phyloP scores from a whole-genome alignment of 2,797 vertebrate genomes.

The Chromis chromis region DNA sequence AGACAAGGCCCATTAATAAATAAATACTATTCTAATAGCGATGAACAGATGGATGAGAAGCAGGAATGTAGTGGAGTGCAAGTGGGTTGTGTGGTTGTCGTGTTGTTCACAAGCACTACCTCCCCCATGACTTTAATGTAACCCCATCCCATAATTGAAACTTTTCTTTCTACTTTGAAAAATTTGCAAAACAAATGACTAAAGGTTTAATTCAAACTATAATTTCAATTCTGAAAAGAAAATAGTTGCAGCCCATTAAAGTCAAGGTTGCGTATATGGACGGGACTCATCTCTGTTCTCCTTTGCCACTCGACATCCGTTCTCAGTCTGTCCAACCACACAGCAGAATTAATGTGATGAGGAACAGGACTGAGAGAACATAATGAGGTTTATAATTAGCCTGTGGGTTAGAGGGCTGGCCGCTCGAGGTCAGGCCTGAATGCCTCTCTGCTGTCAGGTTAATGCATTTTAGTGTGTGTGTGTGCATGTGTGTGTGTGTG shows the following conservation, averaged over 20 bases:
- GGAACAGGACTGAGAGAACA: constrained; percentile 60
- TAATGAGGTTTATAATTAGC: constrained; percentile 85
- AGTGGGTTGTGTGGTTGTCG: too few relatives aligned
- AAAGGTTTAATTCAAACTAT: neutral
- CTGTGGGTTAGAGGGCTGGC: constrained; percentile 68
- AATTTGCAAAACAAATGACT: neutral
- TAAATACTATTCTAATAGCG: neutral
- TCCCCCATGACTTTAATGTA: neutral
- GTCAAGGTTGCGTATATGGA: neutral
- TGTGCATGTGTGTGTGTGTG: constrained; percentile 15
- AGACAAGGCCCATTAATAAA: neutral
- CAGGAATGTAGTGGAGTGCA: too few relatives aligned
- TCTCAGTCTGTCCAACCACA: constrained; percentile 47
- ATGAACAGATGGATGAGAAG: neutral
- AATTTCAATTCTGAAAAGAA: neutral
- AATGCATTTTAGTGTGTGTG: constrained; percentile 51
- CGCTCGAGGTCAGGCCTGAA: constrained; percentile 72
- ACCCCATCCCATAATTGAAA: neutral
- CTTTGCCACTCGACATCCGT: constrained; percentile 22
- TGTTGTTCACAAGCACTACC: neutral
- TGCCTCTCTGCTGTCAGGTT: constrained; percentile 73
- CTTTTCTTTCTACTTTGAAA: too few relatives aligned
- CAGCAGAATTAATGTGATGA: constrained; percentile 69
- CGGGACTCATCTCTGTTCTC: constrained; percentile 36
- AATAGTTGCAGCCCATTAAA: neutral